Conservation (phyloP, 2,113 vertebrate species). For the Campylomormyrus tamandua region DNA sequence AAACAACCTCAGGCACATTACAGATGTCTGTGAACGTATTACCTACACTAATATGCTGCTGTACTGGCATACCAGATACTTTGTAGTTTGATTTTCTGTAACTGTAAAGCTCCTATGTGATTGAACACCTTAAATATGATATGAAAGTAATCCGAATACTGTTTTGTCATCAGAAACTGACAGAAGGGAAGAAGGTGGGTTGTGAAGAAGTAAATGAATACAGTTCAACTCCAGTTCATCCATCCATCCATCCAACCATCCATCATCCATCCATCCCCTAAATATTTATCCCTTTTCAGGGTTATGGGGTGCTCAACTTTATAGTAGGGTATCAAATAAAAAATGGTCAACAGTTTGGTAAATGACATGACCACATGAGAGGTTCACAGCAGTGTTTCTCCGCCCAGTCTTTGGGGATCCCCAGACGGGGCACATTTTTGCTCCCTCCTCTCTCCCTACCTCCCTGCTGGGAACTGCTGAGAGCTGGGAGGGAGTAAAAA, state of each 20-base stretch:
- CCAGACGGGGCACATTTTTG: background rate
- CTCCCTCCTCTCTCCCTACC: background rate
- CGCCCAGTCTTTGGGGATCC: background rate
- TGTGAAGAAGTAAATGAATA: background rate
- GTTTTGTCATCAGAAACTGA: background rate
- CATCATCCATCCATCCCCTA: background rate
- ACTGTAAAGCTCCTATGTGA: background rate
- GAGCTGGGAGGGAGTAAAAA: background rate
- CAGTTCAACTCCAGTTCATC: background rate
- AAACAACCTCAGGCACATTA: background rate
- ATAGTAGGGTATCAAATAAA: background rate
- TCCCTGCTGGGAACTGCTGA: background rate
- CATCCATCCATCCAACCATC: background rate
- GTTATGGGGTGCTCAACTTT: background rate
- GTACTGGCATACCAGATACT: background rate
- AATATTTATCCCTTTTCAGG: background rate
- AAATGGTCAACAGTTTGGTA: background rate
- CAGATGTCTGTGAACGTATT: background rate
- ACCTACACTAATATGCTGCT: background rate
- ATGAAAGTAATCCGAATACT: background rate
- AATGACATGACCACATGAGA: background rate
- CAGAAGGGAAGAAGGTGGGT: background rate
- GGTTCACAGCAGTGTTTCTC: background rate
- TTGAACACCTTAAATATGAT: background rate
- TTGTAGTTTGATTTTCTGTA: background rate